These are phyloP conservation scores for Netelia fuscicornis DNA, from an alignment of 2,888 invertebrate species.

Conservation along the genomic window DNA sequence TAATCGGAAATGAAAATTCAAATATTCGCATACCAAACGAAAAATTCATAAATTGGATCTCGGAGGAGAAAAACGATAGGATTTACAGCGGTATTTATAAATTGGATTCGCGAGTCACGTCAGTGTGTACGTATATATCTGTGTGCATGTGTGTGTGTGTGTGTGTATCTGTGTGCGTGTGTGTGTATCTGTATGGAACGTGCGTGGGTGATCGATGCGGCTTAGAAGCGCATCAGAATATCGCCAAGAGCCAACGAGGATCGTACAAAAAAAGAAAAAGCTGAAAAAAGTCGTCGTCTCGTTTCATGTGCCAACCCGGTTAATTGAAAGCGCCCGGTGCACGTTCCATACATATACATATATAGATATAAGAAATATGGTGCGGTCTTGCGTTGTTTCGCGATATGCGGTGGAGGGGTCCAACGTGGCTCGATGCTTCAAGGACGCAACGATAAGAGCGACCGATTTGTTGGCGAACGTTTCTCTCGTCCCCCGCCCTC, in stretches of 20 bases:
- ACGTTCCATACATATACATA: slow-evolving; percentile 21
- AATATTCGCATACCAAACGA: not conserved
- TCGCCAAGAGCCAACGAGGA: slow-evolving; percentile 6
- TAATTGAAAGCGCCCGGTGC: slow-evolving; percentile 30
- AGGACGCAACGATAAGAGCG: slow-evolving; percentile 6
- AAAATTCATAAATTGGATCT: not conserved
- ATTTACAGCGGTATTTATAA: not conserved
- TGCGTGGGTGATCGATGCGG: not conserved
- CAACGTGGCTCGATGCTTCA: slow-evolving; percentile 1
- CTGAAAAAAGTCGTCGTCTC: slow-evolving; percentile 2
- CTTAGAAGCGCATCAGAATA: slow-evolving; percentile 5
- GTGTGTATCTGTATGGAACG: not conserved
- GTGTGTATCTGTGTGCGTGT: not conserved
- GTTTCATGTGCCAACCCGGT: slow-evolving; percentile 30
- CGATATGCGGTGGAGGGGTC: not conserved
- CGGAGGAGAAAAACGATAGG: not conserved
- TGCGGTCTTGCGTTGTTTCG: slow-evolving; percentile 5
- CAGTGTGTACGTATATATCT: not conserved
- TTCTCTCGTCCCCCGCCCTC: not conserved
- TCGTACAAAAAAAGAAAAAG: not conserved
- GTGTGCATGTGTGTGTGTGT: not conserved
- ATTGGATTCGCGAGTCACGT: not conserved
- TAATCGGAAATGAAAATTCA: not conserved
- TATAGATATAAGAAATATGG: not conserved
- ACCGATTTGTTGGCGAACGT: not conserved